Conservation (phyloP, 2,888 invertebrate species). For the Sthenelais limicola region DNA sequence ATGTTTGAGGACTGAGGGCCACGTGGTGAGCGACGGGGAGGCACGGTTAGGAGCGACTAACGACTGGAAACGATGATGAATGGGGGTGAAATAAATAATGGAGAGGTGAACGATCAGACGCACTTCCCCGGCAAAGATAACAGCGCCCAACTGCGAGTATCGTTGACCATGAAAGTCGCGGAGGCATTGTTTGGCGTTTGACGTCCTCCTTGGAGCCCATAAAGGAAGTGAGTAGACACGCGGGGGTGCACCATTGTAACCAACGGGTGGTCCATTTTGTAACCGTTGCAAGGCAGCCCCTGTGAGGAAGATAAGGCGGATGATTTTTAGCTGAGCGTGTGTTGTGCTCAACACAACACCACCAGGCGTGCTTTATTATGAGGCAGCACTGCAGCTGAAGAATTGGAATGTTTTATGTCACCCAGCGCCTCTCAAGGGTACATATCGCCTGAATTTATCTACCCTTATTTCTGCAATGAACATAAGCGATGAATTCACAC, state of each 20-base stretch:
- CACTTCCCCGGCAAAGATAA: conserved; percentile 3
- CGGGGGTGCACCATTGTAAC: conserved; percentile 32
- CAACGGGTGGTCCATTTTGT: conserved; percentile 36
- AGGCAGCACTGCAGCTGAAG: neutral
- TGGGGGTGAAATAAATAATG: conserved; percentile 28
- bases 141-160: neutral
- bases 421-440: conserved; percentile 9
- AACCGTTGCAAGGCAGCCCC: conserved; percentile 29
- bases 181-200: neutral
- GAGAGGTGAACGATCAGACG: conserved; percentile 29
- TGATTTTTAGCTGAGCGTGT: conserved; percentile 36
- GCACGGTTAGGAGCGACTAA: conserved; percentile 31
- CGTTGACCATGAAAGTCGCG: neutral
- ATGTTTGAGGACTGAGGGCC: conserved; percentile 16
- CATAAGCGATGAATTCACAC: too few species aligned
- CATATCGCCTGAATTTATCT: conserved; percentile 26
- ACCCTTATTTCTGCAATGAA: too few species aligned
- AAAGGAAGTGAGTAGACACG: conserved; percentile 30
- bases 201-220: conserved; percentile 7
- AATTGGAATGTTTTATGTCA: conserved; percentile 35
- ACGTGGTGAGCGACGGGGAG: conserved; percentile 23
- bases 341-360: conserved; percentile 23
- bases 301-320: conserved; percentile 37
- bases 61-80: conserved; percentile 29
- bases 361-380: conserved; percentile 16